Base-by-base conservation (phyloP, 2,113 vertebrate genomes). In the Oryzias javanicus region DNA sequence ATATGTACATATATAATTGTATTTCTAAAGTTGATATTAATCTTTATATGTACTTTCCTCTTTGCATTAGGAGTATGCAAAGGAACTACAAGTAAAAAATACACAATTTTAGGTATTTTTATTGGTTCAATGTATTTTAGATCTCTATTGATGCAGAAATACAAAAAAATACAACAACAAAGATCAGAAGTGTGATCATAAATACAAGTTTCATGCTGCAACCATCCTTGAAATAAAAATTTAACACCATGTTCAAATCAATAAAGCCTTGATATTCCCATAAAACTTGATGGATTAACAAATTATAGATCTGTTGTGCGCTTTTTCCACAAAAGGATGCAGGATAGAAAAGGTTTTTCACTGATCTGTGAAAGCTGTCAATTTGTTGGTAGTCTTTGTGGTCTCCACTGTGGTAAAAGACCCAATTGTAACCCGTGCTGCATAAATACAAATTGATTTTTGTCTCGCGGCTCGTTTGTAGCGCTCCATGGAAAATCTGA, bases 381-480 rank as follows among this genome's bases (percentile, higher is more conserved):
- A 18, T 12, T 62, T 29, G 41, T 53, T 41, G 45, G 47, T 52
- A 50, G 61, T 42, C 13, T 19, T 29, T 52, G 12, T 53, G 19
- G 4, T 41, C 25, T 41, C 19, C 22, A 16, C 35, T 62, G 56
- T 42, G 44, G 60, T 71, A 44, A 65, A 78, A 61, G 49, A 64
- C 47, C 41, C 27, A 8, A 46, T 69, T 55, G 60, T 69, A 25
- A 70, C 61, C 67, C 51, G 41, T 18, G 16, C 15, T 15, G 8
- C 35, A 18, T 67, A 50, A 29, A 76, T 70, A 72, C 4, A 47
- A 58, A 78, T 82, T 70, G 70, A 71, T 82, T 72, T 63, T 51
- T 17, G 56, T 76, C 66, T 54, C 71, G 71, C 52, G 62, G 70
- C 52, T 78, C 19, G 49, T 84, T 80, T 84, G 70, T 78, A 79